phyloP scores from a whole-genome alignment of 2,797 vertebrate genomes.

The Podarcis lilfordi region DNA sequence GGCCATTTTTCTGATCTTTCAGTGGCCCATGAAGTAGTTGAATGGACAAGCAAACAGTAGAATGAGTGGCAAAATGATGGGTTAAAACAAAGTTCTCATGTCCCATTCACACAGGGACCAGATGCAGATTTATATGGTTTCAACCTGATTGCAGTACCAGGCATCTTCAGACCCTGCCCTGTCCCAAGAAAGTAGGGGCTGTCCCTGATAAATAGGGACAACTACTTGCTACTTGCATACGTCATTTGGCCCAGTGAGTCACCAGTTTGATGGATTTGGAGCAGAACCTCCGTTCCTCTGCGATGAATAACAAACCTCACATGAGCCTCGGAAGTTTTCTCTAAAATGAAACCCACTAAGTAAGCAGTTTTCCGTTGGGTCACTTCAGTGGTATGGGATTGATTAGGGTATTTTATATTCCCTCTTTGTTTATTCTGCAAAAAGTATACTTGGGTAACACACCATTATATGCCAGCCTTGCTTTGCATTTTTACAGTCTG shows the following conservation, averaged over 20 bases:
- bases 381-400: slow-evolving; percentile 45
- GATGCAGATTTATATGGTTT: too few relatives aligned
- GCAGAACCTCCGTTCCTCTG: not conserved
- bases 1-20: too few relatives aligned
- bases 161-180: not conserved
- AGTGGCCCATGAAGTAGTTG: too few relatives aligned
- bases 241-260: not conserved
- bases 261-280: not conserved
- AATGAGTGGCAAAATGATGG: too few relatives aligned
- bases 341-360: slow-evolving; percentile 24
- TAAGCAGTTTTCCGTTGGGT: not conserved
- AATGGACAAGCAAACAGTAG: too few relatives aligned
- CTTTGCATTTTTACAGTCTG: slow-evolving; percentile 85
- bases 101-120: too few relatives aligned
- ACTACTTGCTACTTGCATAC: not conserved
- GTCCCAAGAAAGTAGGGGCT: not conserved
- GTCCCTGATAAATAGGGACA: not conserved
- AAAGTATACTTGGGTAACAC: slow-evolving; percentile 68
- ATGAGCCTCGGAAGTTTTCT: slow-evolving; percentile 41
- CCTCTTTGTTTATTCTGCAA: slow-evolving; percentile 71
- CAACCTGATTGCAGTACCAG: not conserved
- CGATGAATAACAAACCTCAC: not conserved
- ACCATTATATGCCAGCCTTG: slow-evolving; percentile 79
- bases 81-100: too few relatives aligned
- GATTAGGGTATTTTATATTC: slow-evolving; percentile 67